Conservation (phyloP, 2,797 vertebrate species). For the Hoplostethus atlanticus region DNA sequence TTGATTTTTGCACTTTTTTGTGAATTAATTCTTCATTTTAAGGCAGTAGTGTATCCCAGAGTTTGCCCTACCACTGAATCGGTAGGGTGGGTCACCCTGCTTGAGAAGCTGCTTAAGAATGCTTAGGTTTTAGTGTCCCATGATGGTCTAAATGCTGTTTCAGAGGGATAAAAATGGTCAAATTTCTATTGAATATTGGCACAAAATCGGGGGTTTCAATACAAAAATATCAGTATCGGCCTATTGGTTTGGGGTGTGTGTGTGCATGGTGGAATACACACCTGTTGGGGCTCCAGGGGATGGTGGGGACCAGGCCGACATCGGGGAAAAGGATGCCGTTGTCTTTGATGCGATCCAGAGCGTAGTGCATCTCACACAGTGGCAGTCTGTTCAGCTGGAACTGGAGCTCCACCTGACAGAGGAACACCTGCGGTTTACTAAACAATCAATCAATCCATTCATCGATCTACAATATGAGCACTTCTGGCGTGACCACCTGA, state of each 20-base stretch:
- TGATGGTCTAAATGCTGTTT: too few species aligned
- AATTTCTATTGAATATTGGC: too few species aligned
- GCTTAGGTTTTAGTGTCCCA: too few species aligned
- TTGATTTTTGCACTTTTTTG: too few species aligned
- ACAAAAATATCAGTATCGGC: too few species aligned
- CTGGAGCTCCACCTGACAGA: constrained; percentile 95
- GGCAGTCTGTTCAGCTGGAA: constrained; percentile 98
- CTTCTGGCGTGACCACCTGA: not conserved
- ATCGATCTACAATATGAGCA: not conserved
- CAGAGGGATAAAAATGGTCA: too few species aligned
- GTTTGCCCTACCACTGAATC: too few species aligned
- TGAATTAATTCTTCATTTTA: too few species aligned
- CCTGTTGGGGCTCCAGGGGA: constrained; percentile 99
- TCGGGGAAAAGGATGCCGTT: constrained; percentile 96
- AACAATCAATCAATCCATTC: not conserved
- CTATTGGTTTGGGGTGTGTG: not conserved
- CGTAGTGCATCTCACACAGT: constrained; percentile 99
- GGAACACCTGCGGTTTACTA: constrained; percentile 24
- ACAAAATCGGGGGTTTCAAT: too few species aligned
- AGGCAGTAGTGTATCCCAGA: not conserved
- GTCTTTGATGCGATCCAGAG: constrained; percentile 97
- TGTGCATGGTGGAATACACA: constrained; percentile 61
- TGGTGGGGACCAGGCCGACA: constrained; percentile 91
- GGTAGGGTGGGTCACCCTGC: too few species aligned
- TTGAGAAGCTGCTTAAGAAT: too few species aligned